Conservation (phyloP, 2,888 invertebrate genomes). For the Zele albiditarsus region DNA sequence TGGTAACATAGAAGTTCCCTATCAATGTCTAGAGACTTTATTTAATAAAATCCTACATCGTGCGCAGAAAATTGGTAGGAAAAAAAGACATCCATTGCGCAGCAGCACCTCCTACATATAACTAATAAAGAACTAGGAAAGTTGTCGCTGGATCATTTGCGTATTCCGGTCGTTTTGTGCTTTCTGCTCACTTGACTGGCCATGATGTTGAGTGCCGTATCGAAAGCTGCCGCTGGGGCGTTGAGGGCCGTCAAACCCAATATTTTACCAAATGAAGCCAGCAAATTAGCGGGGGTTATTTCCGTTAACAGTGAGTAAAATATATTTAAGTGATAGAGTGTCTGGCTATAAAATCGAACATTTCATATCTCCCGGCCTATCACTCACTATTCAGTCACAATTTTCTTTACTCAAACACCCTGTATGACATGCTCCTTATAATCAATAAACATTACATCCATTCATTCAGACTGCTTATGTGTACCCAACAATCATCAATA, state of each 20-base stretch:
- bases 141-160: background rate
- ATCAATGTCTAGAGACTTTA: background rate
- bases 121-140: background rate
- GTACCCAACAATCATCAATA: background rate
- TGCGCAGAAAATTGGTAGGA: background rate
- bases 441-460: background rate
- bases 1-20: no score
- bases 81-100: background rate
- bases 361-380: background rate
- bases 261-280: slow-evolving; percentile 73
- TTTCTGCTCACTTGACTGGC: slow-evolving; percentile 65
- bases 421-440: background rate
- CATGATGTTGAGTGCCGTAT: slow-evolving; percentile 77
- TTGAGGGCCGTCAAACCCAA: slow-evolving; percentile 76
- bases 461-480: background rate
- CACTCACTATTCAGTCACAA: background rate
- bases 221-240: slow-evolving; percentile 76
- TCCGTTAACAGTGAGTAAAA: slow-evolving; percentile 74
- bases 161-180: slow-evolving; percentile 58
- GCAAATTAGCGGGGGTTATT: slow-evolving; percentile 74
- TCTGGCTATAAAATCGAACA: background rate
- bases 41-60: background rate
- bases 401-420: background rate
- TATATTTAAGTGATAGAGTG: slow-evolving; percentile 18
- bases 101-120: slow-evolving; percentile 1